Evolutionary conservation across 64 coral and sea anemone genomes (phyloP), one percentile per base, ranked within the genome.

Genomic region (Pocillopora verrucosa): DNA sequence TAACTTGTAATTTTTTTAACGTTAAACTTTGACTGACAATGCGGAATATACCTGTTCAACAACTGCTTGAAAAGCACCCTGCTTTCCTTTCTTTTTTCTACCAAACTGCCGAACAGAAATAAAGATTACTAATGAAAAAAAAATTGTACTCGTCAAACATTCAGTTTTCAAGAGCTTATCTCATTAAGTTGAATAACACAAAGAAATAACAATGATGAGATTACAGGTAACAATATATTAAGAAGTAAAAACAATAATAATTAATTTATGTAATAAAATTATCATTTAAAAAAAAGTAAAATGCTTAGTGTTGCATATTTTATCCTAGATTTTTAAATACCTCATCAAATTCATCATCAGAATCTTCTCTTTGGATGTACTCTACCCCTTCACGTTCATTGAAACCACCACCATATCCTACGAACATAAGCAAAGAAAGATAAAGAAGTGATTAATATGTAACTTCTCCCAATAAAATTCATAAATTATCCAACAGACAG

Each of bases 331-430:
- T 69, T 13, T 13, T 35, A 30, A 36, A n/a, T 90, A 99, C 97
- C 91, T 99, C 79, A 58, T 99, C 97, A 93, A 84, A 99, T 34
- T 99, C 97, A 89, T 99, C 97, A 89, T 99, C 97, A 17, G 97
- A 99, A 16, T 92, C 87, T 45, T 74, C 82, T 89, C 89, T 87
- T 22, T 91, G 77, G 35, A 90, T 91, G 59, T 99, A 99, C 80
- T 99, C 97, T 20, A 99, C 97, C 77, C 70, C 93, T 61, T 86
- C 94, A 57, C 97, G 84, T 87, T 99, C 97, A 91, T 99, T 99
- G 45, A 82, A 99, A 36, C 97, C 97, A 74, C 97, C 97, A 41
- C 97, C 97, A 86, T 89, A 90, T 25, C 97, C 97, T 99, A 26
- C 22, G 1, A 24, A 36, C 5, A 19, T 4, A 24, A 25, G 61